Conservation (phyloP, 1,140 invertebrate genomes). For the Eulimnadia texana region DNA sequence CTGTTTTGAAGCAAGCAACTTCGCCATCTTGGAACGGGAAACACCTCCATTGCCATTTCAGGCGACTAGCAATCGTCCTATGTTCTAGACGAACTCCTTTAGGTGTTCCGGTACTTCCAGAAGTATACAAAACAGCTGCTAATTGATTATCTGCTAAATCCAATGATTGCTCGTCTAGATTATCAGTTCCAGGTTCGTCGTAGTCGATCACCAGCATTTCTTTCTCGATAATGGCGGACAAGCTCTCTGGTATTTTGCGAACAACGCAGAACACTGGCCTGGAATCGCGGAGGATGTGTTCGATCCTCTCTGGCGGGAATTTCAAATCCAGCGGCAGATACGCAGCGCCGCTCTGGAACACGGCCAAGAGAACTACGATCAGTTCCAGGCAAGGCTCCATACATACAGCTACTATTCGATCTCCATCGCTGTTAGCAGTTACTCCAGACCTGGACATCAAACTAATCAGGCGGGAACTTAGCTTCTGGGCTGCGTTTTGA, state of each 20-base stretch:
- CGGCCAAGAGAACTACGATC: conserved; percentile 49
- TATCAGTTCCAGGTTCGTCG: background rate
- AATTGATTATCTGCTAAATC: conserved; percentile 20
- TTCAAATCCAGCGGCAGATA: conserved; percentile 65
- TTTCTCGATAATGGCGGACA: background rate
- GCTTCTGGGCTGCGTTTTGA: background rate
- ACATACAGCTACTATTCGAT: conserved; percentile 54
- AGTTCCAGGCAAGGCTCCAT: conserved; percentile 57
- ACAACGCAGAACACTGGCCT: conserved; percentile 39
- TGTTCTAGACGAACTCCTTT: conserved; percentile 81
- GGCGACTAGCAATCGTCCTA: conserved; percentile 55
- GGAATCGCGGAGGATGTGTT: conserved; percentile 59
- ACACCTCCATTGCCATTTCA: conserved; percentile 67
- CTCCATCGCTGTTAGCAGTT: conserved; percentile 43
- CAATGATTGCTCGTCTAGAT: too few species aligned
- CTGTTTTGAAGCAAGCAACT: conserved; percentile 67
- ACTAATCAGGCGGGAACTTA: background rate
- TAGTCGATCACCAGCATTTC: background rate
- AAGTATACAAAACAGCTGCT: conserved; percentile 76
- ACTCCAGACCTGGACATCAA: background rate
- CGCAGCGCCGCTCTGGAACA: conserved; percentile 63
- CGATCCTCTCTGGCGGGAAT: conserved; percentile 53
- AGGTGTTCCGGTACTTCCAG: conserved; percentile 79
- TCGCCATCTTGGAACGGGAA: conserved; percentile 54
- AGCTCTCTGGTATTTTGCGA: background rate